phyloP scores from a whole-genome alignment of 2,888 invertebrate species.

The Phortica okadai region DNA sequence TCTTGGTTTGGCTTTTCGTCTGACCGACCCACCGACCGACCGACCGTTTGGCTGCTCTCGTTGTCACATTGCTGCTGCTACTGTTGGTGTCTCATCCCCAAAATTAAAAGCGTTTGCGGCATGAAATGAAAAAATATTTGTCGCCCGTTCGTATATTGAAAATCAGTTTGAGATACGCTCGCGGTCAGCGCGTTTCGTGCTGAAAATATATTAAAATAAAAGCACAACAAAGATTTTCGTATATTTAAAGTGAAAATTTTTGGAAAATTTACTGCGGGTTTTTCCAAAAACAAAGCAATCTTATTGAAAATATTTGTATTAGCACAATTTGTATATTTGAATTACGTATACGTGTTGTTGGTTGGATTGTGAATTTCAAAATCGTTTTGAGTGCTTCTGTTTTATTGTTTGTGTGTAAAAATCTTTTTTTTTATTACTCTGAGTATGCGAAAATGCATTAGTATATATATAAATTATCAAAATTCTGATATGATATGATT shows the following conservation, averaged over 20 bases:
- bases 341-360: neutral
- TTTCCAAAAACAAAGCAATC: neutral
- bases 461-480: too few species aligned
- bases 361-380: too few species aligned
- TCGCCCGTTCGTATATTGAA: conserved; percentile 45
- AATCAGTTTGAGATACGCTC: conserved; percentile 71
- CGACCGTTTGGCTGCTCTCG: neutral
- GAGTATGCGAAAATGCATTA: too few species aligned
- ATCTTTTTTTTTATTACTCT: too few species aligned
- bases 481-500: too few species aligned
- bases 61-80: conserved; percentile 29
- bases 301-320: neutral
- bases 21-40: neutral
- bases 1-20: conserved; percentile 13
- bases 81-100: conserved; percentile 51
- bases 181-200: conserved; percentile 67
- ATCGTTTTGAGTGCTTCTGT: too few species aligned
- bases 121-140: conserved; percentile 42
- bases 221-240: neutral
- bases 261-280: neutral
- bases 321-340: neutral
- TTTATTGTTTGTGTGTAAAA: too few species aligned
- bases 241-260: neutral
- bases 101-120: neutral
- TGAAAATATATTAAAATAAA: conserved; percentile 42